Evolutionary conservation across 2,888 invertebrate species (phyloP).

Genomic region (Diabrotica balteata): DNA sequence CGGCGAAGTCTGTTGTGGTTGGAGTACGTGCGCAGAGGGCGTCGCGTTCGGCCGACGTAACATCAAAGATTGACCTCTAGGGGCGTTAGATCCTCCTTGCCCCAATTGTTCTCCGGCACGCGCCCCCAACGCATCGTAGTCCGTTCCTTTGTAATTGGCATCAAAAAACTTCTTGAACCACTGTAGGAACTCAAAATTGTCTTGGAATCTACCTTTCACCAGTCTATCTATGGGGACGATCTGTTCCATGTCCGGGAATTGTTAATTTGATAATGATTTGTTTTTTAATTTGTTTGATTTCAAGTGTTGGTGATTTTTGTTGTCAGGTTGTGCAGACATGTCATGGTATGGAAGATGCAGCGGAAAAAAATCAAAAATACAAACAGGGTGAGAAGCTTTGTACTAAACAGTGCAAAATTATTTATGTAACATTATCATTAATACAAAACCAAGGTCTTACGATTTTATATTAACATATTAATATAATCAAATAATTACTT

Average conservation of each 20-base stretch:
- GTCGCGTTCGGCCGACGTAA: slow-evolving; percentile 56
- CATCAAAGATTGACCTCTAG: slow-evolving; percentile 62
- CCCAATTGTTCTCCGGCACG: slow-evolving; percentile 89
- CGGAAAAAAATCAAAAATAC: slow-evolving; percentile 24
- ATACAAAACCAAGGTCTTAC: neutral
- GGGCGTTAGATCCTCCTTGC: slow-evolving; percentile 71
- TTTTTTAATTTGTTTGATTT: neutral
- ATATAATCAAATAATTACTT: no score
- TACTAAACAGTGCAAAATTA: neutral
- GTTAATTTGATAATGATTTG: no score
- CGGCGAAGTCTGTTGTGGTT: slow-evolving; percentile 10
- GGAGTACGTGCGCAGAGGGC: slow-evolving; percentile 5
- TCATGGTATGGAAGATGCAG: slow-evolving; percentile 14
- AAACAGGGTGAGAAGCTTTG: slow-evolving; percentile 17
- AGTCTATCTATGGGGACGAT: slow-evolving; percentile 92
- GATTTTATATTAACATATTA: neutral
- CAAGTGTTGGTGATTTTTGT: slow-evolving; percentile 10
- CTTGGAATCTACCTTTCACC: slow-evolving; percentile 98
- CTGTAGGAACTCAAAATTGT: slow-evolving; percentile 99
- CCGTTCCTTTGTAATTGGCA: slow-evolving; percentile 95
- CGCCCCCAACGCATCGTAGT: slow-evolving; percentile 89
- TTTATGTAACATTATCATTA: no score
- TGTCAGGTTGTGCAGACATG: slow-evolving; percentile 3
- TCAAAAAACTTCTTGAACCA: slow-evolving; percentile 99
- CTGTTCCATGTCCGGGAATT: slow-evolving; percentile 61